phyloP scores from a whole-genome alignment of 2,113 vertebrate species.

The Chelonoidis abingdonii region DNA sequence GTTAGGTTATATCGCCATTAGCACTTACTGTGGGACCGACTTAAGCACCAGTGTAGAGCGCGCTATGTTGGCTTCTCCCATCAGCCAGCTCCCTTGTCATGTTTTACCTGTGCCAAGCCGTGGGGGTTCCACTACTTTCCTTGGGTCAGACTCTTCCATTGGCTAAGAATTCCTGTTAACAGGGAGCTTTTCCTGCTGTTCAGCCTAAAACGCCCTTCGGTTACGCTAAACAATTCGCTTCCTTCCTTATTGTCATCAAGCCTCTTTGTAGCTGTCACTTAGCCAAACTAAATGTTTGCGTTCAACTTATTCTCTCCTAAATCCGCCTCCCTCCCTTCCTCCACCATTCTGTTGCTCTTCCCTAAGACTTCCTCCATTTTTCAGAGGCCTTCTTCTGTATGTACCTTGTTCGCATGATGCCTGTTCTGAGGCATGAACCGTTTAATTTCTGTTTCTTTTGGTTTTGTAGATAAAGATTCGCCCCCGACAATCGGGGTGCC shows the following conservation, averaged over 20 bases:
- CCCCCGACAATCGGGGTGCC: slow-evolving; percentile 88
- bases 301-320: background rate
- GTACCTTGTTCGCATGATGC: background rate
- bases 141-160: background rate
- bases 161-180: background rate
- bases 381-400: background rate
- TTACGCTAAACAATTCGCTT: background rate
- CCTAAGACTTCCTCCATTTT: background rate
- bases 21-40: too few species aligned
- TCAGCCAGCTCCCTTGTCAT: background rate
- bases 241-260: background rate
- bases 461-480: slow-evolving; percentile 87
- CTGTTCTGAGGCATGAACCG: background rate
- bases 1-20: too few species aligned
- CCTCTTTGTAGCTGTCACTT: background rate
- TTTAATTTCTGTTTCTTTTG: slow-evolving; percentile 22
- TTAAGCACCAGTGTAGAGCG: too few species aligned
- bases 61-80: too few species aligned
- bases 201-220: background rate
- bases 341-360: background rate
- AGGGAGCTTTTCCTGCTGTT: background rate
- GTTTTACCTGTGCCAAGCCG: background rate
- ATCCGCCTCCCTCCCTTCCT: background rate
- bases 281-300: background rate
- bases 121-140: slow-evolving; percentile 1